Percentiles rank a stretch among this genome's conserved stretches.
Evolutionary conservation across 1,140 invertebrate genomes (phyloP).

Genomic region (Zaprionus kolodkinae): DNA sequence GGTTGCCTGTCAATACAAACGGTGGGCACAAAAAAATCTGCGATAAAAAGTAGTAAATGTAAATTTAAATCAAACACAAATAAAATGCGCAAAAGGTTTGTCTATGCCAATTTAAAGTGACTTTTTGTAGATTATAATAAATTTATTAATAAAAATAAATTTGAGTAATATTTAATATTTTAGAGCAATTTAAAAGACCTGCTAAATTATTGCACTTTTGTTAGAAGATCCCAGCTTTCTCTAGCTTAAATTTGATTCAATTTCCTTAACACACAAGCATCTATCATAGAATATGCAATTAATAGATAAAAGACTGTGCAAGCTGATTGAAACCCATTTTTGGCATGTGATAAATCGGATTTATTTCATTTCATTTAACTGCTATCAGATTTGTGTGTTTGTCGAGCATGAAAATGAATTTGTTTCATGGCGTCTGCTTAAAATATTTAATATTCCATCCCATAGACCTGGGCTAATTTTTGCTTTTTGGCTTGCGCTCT

Average conservation of each 20-base stretch:
- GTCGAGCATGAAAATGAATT: not conserved
- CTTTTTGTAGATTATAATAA: not conserved
- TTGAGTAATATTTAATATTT: not conserved
- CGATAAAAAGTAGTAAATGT: not conserved
- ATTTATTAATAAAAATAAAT: not conserved
- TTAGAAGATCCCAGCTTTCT: too few species aligned
- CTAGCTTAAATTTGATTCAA: too few species aligned
- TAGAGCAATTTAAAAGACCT: not conserved
- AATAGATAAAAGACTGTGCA: not conserved
- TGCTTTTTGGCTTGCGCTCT: not conserved
- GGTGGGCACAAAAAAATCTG: not conserved
- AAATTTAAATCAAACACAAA: not conserved
- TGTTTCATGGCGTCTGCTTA: not conserved
- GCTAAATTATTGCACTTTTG: too few species aligned
- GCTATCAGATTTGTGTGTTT: not conserved
- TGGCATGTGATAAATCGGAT: not conserved
- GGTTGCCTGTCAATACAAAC: not conserved
- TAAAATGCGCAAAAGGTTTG: not conserved
- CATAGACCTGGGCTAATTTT: constrained; percentile 12
- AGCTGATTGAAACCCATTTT: not conserved
- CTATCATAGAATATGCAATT: not conserved
- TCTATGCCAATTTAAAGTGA: not conserved
- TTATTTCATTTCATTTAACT: not conserved
- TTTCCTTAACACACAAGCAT: too few species aligned
- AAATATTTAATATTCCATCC: constrained; percentile 1